Evolutionary conservation across 2,888 invertebrate species (phyloP).

Genomic region (Serripes groenlandicus): DNA sequence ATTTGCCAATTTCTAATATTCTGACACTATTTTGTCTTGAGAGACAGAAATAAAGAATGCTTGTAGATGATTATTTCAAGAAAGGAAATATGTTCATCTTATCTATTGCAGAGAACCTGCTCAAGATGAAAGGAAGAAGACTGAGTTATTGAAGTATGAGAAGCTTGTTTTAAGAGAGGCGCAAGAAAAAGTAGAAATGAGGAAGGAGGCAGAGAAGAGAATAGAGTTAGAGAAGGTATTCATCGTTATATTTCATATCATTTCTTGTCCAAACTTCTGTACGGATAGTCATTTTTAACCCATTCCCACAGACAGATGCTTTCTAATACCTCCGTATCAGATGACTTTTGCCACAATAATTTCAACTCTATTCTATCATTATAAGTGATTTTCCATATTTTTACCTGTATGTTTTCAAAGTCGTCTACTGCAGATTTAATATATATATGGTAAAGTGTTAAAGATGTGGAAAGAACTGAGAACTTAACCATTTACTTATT

Average conservation of each 20-base stretch:
- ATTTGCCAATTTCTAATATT: too few relatives aligned
- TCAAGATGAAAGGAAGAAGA: neutral
- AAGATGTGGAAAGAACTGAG: neutral
- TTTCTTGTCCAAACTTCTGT: neutral
- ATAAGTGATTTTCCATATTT: too few relatives aligned
- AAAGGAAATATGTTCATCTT: too few relatives aligned
- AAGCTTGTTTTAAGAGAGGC: conserved; percentile 39
- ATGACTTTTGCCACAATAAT: neutral
- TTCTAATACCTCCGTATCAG: neutral
- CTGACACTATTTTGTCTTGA: too few relatives aligned
- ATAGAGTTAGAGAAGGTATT: conserved; percentile 61
- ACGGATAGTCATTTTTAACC: neutral
- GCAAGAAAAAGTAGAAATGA: conserved; percentile 38
- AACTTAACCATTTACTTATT: neutral
- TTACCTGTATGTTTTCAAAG: neutral
- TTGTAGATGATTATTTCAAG: neutral
- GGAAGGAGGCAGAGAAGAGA: conserved; percentile 52
- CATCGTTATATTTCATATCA: neutral
- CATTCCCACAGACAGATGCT: neutral
- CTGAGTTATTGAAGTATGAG: conserved; percentile 6
- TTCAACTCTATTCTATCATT: too few relatives aligned
- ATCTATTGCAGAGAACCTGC: neutral
- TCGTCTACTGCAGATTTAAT: neutral
- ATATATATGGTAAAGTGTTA: neutral
- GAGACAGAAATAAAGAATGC: neutral